Evolutionary conservation across 2,797 vertebrate species (phyloP), one percentile per base, ranked within the genome.

Genomic region (Propithecus deckenii): DNA sequence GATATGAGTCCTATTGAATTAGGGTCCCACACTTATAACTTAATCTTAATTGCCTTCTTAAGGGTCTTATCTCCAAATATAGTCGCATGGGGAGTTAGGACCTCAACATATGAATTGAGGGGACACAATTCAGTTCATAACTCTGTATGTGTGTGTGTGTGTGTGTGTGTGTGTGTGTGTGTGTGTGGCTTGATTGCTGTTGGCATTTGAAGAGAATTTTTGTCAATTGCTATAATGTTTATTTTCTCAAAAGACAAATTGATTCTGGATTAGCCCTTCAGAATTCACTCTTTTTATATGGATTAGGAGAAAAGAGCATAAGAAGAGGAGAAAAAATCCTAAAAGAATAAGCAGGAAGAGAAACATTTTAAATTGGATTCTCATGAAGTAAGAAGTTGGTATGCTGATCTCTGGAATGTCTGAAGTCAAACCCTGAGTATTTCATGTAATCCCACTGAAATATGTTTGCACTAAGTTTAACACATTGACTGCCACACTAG

Each of bases 181-280:
- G 14, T 67, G 38, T 48, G 38, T 43, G 38, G 18, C 57, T n/a
- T 86, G 74, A 28, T 65, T 80, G 14, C 8, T 78, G 11, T 88
- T 78, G 15, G 25, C 74, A 74, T 91, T 67, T 80, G 35, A 81
- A 38, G 48, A 94, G 67, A 84, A 86, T 74, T 84, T 5, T 23
- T 78, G 43, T 94, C 43, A 85, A 57, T 83, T 89, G 11, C 50
- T 76, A 43, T 22, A 86, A 91, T 76, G 41, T 48, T 90, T 74
- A 69, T 89, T 96, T 93, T 89, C 84, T 92, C 59, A 72, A 86
- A 95, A 96, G 46, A 48, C 28, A 96, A 95, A 67, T 72, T 71
- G 67, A 78, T 93, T 89, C 85, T 92, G 65, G 46, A 89, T 87
- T 75, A 87, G 61, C 41, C 75, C 92, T 96, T 91, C 13, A 67